Conservation (phyloP, 2,113 vertebrate species). For the Eubucco bourcierii region DNA sequence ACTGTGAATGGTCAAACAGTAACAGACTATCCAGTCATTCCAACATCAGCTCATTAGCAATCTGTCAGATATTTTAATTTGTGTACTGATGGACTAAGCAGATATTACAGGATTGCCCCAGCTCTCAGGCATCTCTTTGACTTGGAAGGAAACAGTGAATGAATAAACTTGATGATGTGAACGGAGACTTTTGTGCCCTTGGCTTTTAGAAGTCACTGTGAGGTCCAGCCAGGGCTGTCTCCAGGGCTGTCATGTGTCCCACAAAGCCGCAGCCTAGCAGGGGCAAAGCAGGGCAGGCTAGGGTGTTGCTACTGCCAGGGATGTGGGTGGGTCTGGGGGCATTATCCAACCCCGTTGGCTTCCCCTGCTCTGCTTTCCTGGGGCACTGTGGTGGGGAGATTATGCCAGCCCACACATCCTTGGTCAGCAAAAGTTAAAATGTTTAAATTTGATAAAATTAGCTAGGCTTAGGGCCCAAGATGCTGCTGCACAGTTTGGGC, state of each 20-base stretch:
- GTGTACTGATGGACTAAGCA: constrained; percentile 72
- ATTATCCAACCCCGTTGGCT: background rate
- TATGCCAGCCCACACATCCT: background rate
- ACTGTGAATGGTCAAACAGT: constrained; percentile 85
- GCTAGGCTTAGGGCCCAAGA: background rate
- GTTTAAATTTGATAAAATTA: background rate
- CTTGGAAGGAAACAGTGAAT: constrained; percentile 28
- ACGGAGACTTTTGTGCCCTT: background rate
- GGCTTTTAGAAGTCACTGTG: background rate
- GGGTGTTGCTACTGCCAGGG: background rate
- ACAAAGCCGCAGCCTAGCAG: background rate
- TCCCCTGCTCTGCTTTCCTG: background rate
- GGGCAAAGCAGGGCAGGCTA: background rate
- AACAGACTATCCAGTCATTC: constrained; percentile 80
- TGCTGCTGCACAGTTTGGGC: background rate
- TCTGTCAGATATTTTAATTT: constrained; percentile 84
- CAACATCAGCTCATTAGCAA: constrained; percentile 87
- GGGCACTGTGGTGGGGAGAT: fast-evolving
- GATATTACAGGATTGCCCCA: constrained; percentile 42
- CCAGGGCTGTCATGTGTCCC: fast-evolving
- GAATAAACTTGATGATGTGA: background rate
- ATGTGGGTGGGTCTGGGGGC: background rate
- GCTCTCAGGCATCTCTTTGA: constrained; percentile 39
- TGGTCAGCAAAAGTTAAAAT: background rate
- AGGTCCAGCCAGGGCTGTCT: background rate